Evolutionary conservation across 2,113 vertebrate species (phyloP).

Genomic region (Sinosuthora webbiana): DNA sequence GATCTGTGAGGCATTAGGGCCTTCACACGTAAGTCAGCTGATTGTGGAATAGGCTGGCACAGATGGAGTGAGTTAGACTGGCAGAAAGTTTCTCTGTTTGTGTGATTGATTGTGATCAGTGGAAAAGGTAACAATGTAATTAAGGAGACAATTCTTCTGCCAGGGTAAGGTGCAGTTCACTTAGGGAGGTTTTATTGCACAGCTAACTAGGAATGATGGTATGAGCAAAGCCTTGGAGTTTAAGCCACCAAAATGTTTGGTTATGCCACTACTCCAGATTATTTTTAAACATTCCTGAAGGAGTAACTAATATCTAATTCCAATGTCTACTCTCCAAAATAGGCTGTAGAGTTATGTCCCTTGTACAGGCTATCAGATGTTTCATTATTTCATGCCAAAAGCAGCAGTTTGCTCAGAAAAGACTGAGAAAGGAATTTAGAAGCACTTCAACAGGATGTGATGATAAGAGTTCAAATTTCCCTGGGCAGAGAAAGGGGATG

Average conservation of each 20-base stretch:
- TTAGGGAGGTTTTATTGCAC: neutral
- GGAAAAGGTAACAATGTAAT: neutral
- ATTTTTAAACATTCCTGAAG: neutral
- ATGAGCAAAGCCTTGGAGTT: neutral
- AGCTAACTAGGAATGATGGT: neutral
- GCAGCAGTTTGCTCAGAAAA: neutral
- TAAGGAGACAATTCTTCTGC: neutral
- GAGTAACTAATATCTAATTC: neutral
- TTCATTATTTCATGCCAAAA: neutral
- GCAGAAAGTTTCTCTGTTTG: neutral
- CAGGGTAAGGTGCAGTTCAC: neutral
- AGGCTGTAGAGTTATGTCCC: neutral
- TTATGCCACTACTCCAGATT: neutral
- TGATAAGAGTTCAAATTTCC: neutral
- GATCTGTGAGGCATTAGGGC: neutral
- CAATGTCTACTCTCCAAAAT: neutral
- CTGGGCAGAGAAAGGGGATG: neutral
- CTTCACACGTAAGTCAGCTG: neutral
- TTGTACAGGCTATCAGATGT: neutral
- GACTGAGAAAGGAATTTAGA: neutral
- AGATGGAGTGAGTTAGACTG: neutral
- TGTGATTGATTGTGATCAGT: neutral
- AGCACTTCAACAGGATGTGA: neutral
- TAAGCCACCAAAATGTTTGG: neutral
- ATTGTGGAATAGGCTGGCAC: neutral